Evolutionary conservation across 2,113 vertebrate species (phyloP).

Genomic region (Sardina pilchardus): DNA sequence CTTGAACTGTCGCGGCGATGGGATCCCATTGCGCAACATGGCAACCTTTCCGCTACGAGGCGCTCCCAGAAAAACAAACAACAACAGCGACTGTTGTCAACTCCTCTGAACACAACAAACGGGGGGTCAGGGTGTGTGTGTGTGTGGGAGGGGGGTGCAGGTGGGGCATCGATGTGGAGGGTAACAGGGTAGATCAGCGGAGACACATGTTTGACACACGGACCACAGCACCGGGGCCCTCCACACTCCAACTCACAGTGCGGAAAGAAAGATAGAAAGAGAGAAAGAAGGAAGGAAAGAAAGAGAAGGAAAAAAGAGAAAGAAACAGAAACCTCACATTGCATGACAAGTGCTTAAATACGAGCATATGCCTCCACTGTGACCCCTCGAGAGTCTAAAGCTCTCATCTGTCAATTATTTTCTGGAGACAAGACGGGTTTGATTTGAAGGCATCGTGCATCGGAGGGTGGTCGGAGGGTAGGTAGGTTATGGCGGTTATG

Average conservation of each 20-base stretch:
- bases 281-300: not conserved
- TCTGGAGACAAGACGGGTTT: not conserved
- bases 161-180: not conserved
- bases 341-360: conserved; percentile 18
- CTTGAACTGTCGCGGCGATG: conserved; percentile 3
- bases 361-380: not conserved
- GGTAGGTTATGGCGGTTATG: not conserved
- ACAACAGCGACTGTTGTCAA: not conserved
- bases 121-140: not conserved
- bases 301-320: not conserved
- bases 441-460: not conserved
- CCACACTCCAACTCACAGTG: not conserved
- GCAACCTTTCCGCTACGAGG: conserved; percentile 11
- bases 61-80: conserved; percentile 30
- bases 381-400: not conserved
- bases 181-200: not conserved
- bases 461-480: not conserved
- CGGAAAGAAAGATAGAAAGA: not conserved
- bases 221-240: not conserved
- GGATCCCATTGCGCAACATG: conserved; percentile 11
- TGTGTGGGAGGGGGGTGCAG: not conserved
- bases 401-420: conserved; percentile 11
- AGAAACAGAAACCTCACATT: not conserved
- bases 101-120: not conserved
- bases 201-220: not conserved